Evolutionary conservation across 2,797 vertebrate species (phyloP), one percentile per base, ranked within the genome.

Genomic region (Tokudaia tokunoshimensis): DNA sequence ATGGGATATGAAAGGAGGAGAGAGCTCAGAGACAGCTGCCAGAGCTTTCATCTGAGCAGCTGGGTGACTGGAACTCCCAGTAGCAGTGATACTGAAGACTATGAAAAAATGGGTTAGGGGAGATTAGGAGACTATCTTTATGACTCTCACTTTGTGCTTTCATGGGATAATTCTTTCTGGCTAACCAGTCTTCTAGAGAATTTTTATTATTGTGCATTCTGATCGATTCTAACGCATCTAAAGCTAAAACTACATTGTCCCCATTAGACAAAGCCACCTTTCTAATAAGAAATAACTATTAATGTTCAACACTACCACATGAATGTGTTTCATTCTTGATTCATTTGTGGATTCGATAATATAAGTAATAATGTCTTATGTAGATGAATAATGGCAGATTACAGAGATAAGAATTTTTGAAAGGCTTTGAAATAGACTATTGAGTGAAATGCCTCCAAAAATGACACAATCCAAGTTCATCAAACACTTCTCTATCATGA

Each of bases 381-480:
- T 50, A 24, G 74, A 74, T 47, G 6, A 24, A 57, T 67, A 86
- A 79, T 82, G 22, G 22, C n/a, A 83, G 50, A 82, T 65, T 52
- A 37, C n/a, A 83, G 79, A 92, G 3, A 41, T 52, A n/a, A 75
- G 10, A 72, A 52, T 75, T 67, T 59, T 63, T 85, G 11, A 24
- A 85, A 63, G 78, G 74, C 20, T 70, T 52, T 29, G 24, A 83
- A 87, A 91, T 86, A 50, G 22, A 55, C 20, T 82, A 17, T 63
- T 87, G 10, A 29, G 55, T 91, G 65, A 96, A 93, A 92, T 57
- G 4, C 3, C 3, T 31, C 37, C 6, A 15, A 76, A 76, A 63
- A 72, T 91, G 3, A 94, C 52, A 79, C 37, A 92, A 70, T 88
- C 15, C 55, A 74, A 95, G 22, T 61, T 63, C 17, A 74, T 83